Evolutionary conservation across 2,888 invertebrate species (phyloP), one percentile per base, ranked within the genome.

Genomic region (Lasioglossum calceatum): DNA sequence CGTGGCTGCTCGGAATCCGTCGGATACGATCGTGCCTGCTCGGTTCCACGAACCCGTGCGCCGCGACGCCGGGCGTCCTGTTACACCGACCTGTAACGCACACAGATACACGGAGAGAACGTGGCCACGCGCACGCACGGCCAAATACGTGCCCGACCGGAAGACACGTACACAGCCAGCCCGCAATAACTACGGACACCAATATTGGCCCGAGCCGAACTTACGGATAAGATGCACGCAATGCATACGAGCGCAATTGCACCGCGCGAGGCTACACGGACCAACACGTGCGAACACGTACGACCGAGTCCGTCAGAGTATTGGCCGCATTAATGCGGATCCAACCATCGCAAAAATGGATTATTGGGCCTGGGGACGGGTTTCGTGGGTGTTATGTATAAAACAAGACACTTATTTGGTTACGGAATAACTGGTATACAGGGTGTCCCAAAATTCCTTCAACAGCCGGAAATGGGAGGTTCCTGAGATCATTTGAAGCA

Each of bases 21-120:
- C 93, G 92, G 92, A 76, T 87, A 82, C 77, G 77, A 79, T 92
- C 92, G 92, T 85, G 84, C 86, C 78, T 79, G 42, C 80, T 76
- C 87, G 86, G 61, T 86, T 81, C 78, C 73, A 78, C 76, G 67
- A 80, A 82, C 86, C 58, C 5, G 39, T 47, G 67, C 42, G 42
- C 42, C 71, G 32, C 67, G 64, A 8, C 10, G 19, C 19, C 36
- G 8, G 19, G 77, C 74, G 80, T 79, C 79, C 79, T 75, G 77
- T 87, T 87, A 87, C 89, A 88, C 61, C 79, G 81, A 82, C 87
- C 73, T 79, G 82, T 82, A 78, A 23, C 10, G n/a, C 36, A 67
- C 77, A 73, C 47, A 39, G 36, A 61, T 3, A 36, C 70, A 54
- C 54, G 23, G 3, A 3, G 23, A 3, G 54, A 23, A 54, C 54